phyloP scores from a whole-genome alignment of 2,113 vertebrate genomes.

The Saguinus imperator region DNA sequence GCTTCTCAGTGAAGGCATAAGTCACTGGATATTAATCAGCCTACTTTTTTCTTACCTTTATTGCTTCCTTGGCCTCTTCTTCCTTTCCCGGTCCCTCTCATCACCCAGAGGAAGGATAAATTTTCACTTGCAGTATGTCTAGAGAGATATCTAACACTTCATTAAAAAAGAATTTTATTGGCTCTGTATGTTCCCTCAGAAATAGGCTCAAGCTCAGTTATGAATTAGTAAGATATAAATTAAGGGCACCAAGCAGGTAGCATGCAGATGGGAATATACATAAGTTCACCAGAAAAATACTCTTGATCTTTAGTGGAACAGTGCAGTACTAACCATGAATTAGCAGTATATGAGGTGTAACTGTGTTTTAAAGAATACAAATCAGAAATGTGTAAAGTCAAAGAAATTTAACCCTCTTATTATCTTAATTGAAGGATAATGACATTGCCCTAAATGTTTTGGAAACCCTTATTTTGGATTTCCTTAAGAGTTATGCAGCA shows the following conservation, averaged over 20 bases:
- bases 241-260: background rate
- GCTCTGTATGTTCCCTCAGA: background rate
- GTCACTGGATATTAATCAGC: background rate
- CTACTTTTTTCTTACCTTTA: background rate
- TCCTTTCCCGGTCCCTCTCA: background rate
- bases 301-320: background rate
- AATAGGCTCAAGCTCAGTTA: background rate
- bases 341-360: background rate
- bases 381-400: background rate
- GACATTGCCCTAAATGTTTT: background rate
- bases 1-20: background rate
- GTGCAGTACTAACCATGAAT: background rate
- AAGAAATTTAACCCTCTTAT: background rate
- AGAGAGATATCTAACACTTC: background rate
- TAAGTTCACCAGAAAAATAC: slow-evolving; percentile 23
- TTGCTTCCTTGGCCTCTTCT: background rate
- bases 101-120: background rate
- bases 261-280: background rate
- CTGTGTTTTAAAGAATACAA: slow-evolving; percentile 29
- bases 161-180: background rate
- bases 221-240: slow-evolving; percentile 30
- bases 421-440: slow-evolving; percentile 11
- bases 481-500: background rate
- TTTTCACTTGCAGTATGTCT: background rate
- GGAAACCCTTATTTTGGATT: background rate